Conservation (phyloP, 37 sponge, comb jelly and placozoan species). For the Bolinopsis microptera region DNA sequence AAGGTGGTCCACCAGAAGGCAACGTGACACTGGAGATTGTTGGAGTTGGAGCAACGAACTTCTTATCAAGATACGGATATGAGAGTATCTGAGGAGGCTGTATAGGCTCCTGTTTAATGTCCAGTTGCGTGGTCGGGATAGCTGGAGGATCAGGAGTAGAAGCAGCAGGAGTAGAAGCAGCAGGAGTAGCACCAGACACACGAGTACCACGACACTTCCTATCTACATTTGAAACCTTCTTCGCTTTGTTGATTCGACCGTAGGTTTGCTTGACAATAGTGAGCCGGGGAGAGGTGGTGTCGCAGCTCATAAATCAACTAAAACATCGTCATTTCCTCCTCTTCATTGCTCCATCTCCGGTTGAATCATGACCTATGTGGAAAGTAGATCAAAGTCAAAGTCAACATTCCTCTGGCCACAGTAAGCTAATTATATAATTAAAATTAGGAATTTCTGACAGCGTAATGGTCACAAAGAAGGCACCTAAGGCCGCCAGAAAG, state of each 20-base stretch:
- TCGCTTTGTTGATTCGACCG: not conserved
- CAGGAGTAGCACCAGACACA: not conserved
- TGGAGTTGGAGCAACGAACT: not conserved
- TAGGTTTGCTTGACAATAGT: conserved; percentile 9
- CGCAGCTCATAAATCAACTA: conserved; percentile 12
- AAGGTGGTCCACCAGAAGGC: not conserved
- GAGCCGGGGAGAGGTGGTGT: not conserved
- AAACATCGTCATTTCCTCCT: not conserved
- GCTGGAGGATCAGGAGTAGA: not conserved
- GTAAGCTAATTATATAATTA: no score
- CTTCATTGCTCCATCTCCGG: not conserved
- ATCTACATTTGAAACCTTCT: not conserved
- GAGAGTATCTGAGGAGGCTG: no score
- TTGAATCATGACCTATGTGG: not conserved
- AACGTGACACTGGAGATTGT: not conserved
- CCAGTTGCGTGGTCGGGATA: not conserved
- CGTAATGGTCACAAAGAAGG: not conserved
- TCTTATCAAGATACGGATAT: no score
- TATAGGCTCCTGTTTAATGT: not conserved
- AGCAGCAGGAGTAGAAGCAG: not conserved
- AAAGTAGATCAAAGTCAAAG: no score
- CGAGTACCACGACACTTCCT: not conserved
- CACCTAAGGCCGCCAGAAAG: not conserved
- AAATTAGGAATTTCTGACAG: not conserved
- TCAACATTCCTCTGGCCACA: not conserved